These are phyloP conservation scores for Enteromius radiatus DNA, from an alignment of 2,797 vertebrate genomes.

Conservation along the genomic window DNA sequence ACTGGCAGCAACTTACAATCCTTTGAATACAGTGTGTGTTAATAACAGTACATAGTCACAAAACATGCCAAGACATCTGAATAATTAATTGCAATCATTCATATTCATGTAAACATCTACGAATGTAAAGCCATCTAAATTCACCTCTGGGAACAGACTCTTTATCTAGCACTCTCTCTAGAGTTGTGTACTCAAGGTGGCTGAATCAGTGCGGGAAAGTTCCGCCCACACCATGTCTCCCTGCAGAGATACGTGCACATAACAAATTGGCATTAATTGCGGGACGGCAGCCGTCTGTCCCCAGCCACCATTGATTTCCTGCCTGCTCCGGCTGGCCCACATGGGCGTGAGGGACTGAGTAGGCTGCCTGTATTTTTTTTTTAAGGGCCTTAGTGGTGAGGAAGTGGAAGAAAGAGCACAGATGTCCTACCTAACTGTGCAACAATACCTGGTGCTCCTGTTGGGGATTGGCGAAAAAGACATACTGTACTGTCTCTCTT, in stretches of 20 bases:
- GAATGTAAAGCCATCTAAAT: conserved; percentile 43
- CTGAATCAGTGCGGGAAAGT: conserved; percentile 35
- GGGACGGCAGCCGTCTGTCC: conserved; percentile 47
- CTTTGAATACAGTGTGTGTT: conserved; percentile 16
- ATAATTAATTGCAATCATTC: conserved; percentile 43
- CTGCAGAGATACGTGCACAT: conserved; percentile 51
- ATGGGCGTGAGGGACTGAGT: conserved; percentile 34
- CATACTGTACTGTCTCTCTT: not conserved
- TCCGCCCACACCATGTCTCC: conserved; percentile 51
- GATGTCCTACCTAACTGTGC: not conserved
- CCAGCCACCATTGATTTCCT: conserved; percentile 56
- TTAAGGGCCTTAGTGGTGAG: conserved; percentile 19
- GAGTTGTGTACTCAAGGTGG: conserved; percentile 35
- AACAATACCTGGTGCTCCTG: conserved; percentile 3
- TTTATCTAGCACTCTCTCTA: conserved; percentile 10
- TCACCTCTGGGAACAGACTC: conserved; percentile 34
- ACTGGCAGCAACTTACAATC: not conserved
- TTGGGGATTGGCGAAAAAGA: not conserved
- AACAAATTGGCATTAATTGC: conserved; percentile 58
- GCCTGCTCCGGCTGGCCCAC: conserved; percentile 40
- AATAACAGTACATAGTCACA: conserved; percentile 33
- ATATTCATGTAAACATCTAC: conserved; percentile 42
- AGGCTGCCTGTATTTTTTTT: conserved; percentile 27
- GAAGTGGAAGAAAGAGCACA: not conserved
- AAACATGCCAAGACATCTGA: conserved; percentile 41